Conservation (phyloP, 2,797 vertebrate genomes). For the Sciurus carolinensis region DNA sequence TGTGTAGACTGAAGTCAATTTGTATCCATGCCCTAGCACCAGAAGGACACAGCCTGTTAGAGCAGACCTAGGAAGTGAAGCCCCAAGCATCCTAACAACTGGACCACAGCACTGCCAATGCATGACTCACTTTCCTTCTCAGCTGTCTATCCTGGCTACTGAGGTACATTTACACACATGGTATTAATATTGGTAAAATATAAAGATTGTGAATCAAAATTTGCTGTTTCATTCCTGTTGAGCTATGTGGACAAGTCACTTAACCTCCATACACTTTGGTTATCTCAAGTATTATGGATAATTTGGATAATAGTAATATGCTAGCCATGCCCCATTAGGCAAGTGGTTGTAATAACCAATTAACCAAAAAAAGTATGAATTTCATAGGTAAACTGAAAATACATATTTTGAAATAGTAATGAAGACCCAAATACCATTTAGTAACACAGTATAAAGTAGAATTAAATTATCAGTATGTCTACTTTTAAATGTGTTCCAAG, state of each 20-base stretch:
- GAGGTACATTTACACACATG: background rate
- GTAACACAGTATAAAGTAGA: background rate
- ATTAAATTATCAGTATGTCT: background rate
- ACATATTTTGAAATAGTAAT: background rate
- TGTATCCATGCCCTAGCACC: background rate
- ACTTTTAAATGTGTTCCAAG: background rate
- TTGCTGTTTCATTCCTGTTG: background rate
- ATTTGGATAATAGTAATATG: background rate
- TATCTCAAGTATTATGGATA: background rate
- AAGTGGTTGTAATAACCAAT: background rate
- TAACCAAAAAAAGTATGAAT: background rate
- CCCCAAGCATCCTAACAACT: background rate
- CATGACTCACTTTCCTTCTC: background rate
- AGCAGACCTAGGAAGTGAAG: background rate
- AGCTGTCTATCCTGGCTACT: background rate
- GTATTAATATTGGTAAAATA: background rate
- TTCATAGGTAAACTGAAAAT: background rate
- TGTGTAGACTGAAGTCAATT: background rate
- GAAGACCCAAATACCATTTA: background rate
- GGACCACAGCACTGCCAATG: background rate
- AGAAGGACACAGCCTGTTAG: background rate
- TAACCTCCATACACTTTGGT: background rate
- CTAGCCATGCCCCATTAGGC: background rate
- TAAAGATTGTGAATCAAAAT: conserved; percentile 19
- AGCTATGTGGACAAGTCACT: background rate